Evolutionary conservation across 1,140 invertebrate genomes (phyloP).

Genomic region (Zeugodacus cucurbitae): DNA sequence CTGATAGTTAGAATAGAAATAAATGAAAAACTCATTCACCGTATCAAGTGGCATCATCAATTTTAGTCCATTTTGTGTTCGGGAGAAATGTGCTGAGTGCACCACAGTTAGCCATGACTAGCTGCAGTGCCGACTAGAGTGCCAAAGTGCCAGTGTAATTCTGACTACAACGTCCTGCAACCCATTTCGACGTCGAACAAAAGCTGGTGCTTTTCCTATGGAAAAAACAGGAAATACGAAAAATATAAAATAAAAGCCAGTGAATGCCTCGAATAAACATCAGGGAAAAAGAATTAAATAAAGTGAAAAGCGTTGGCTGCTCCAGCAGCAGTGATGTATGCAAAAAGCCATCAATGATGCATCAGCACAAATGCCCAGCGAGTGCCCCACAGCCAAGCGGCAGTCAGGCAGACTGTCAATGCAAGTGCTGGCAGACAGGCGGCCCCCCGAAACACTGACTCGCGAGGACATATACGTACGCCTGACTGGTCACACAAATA

Average conservation of each 20-base stretch:
- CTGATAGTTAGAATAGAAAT: conserved; percentile 46
- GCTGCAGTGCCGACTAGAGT: not conserved
- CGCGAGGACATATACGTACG: not conserved
- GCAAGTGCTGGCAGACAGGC: not conserved
- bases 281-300: not conserved
- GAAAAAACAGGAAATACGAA: not conserved
- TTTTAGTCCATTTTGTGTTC: conserved; percentile 60
- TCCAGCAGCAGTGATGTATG: conserved; percentile 17
- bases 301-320: not conserved
- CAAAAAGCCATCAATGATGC: conserved; percentile 36
- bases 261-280: not conserved
- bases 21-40: conserved; percentile 64
- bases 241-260: conserved; percentile 1
- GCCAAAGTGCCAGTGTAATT: conserved; percentile 15
- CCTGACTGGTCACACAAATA: conserved; percentile 10
- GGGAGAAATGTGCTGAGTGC: conserved; percentile 45
- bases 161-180: not conserved
- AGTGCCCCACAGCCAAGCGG: not conserved
- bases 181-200: not conserved
- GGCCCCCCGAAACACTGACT: not conserved
- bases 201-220: too few species aligned
- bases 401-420: not conserved
- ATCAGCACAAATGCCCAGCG: conserved; percentile 33
- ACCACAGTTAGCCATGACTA: conserved; percentile 43
- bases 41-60: conserved; percentile 65